A percentile compares a stretch with the other conserved stretches of the same genome.
Conservation (phyloP, 2,797 vertebrate genomes). For the Vespertilio murinus region DNA sequence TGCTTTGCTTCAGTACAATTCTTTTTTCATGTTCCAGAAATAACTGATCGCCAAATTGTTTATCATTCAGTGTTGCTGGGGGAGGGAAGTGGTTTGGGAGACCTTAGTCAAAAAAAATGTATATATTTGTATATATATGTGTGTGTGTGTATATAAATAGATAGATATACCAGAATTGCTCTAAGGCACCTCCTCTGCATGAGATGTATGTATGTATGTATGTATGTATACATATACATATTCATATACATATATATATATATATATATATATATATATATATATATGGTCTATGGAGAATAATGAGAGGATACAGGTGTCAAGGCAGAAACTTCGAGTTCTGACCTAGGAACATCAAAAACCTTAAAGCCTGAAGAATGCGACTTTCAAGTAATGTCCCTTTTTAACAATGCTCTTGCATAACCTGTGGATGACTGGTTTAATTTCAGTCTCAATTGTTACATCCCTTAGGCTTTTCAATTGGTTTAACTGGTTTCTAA, state of each 20-base stretch:
- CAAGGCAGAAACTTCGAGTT: background rate
- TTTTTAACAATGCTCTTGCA: background rate
- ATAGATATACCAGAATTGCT: too few species aligned
- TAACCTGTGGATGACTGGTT: background rate
- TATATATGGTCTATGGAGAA: background rate
- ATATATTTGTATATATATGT: too few species aligned
- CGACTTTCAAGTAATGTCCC: background rate
- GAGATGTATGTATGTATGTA: too few species aligned
- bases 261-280: too few species aligned
- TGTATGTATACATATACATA: too few species aligned
- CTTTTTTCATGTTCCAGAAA: background rate
- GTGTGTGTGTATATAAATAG: too few species aligned
- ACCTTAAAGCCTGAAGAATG: background rate
- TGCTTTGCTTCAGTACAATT: conserved; percentile 35
- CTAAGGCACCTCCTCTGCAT: too few species aligned
- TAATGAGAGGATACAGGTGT: background rate
- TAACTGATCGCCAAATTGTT: background rate
- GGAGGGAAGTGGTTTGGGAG: too few species aligned
- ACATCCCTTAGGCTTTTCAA: background rate
- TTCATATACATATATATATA: too few species aligned
- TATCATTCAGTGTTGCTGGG: background rate
- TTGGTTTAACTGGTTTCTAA: background rate
- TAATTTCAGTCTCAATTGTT: background rate
- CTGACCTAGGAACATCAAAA: background rate
- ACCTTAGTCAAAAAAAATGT: background rate